These are phyloP conservation scores for Peromyscus attwateri DNA, from an alignment of 2,797 vertebrate species.

Conservation along the genomic window DNA sequence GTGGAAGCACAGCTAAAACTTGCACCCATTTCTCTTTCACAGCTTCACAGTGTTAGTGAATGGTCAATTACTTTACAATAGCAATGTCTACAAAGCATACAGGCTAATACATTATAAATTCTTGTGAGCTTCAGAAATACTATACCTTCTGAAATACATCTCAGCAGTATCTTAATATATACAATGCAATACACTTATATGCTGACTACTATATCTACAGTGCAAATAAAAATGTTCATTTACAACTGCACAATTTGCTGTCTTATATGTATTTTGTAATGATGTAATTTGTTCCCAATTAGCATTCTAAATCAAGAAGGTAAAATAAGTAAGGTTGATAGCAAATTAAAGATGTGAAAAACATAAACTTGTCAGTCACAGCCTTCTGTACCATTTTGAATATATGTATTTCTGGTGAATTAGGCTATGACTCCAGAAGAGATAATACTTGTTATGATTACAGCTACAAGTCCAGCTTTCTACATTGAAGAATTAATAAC, in stretches of 20 bases:
- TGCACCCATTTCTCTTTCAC: background rate
- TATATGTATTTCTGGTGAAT: constrained; percentile 20
- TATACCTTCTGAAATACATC: background rate
- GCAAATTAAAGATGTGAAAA: constrained; percentile 60
- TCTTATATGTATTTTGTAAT: background rate
- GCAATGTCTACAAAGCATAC: background rate
- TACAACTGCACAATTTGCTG: background rate
- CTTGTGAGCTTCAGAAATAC: background rate
- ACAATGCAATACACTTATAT: background rate
- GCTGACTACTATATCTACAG: background rate
- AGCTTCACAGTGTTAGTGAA: background rate
- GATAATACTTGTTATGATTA: constrained; percentile 37
- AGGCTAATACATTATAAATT: constrained; percentile 15
- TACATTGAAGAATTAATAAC: constrained; percentile 49
- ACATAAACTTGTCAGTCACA: background rate
- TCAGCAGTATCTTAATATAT: background rate
- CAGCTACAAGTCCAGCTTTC: constrained; percentile 26
- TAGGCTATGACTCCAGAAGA: constrained; percentile 6
- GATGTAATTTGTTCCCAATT: constrained; percentile 56
- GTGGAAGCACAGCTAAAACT: background rate
- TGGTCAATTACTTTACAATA: background rate
- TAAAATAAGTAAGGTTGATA: constrained; percentile 27
- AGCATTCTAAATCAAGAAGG: constrained; percentile 47
- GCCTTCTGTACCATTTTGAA: constrained; percentile 13
- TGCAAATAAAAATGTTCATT: background rate